Base-by-base conservation (phyloP, 2,797 vertebrate genomes). In the Gallinago stenura region DNA sequence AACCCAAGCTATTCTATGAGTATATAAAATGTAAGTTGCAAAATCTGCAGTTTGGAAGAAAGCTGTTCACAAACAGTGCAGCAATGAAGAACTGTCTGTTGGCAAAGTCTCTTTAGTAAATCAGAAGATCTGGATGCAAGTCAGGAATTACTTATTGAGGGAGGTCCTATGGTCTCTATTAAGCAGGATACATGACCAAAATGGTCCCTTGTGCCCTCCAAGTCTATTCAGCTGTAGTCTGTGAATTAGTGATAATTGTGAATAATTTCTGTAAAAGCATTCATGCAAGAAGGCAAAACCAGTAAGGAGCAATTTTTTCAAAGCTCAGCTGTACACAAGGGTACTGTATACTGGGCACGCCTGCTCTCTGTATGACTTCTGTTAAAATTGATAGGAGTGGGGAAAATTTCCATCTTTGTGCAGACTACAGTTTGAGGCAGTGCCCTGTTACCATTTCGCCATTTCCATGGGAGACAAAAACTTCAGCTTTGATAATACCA, bases 191-290 rank as follows among this genome's bases (percentile, higher is more conserved):
- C 50, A 70, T 57, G 48, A 64, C 50, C 35, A 70, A 69, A 95
- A 64, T 1, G 5, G 53, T 84, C 83, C 60, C 70, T 91, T 87
- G 80, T 84, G 80, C 19, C 51, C 21, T 83, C 15, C 33, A 53
- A 84, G 22, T 54, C 41, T 90, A 51, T 79, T 95, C 65, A 95
- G 5, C 21, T 83, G 77, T 66, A 82, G 43, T 18, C 54, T 84
- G 56, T 66, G 70, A 83, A 79, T 70, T 83, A 81, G 78, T 76
- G 72, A 72, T 70, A 86, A 86, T 56, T 95, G 61, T 86, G 76
- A 91, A 83, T 62, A 81, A 79, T 90, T 86, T 93, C 75, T 76
- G 13, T 70, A 86, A 89, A 84, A 76, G 19, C 37, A 79, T 95
- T 72, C 28, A 82, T 73, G 56, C 25, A 93, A 60, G 58, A 86